phyloP scores from a whole-genome alignment of 2,888 invertebrate genomes.

The Vandiemenella viatica region DNA sequence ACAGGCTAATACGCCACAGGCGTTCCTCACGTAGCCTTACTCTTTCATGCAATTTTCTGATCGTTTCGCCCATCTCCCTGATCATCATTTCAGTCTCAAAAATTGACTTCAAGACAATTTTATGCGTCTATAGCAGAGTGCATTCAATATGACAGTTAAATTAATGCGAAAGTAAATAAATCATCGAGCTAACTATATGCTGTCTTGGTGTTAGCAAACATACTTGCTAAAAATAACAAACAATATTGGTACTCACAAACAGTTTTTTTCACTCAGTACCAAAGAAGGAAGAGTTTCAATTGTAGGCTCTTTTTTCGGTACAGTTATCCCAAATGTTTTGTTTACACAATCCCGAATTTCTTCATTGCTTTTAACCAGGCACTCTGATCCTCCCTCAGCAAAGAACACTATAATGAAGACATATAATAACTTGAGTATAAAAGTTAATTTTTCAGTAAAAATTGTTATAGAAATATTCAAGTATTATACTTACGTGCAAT shows the following conservation, averaged over 20 bases:
- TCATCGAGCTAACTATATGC: no score
- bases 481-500: constrained; percentile 58
- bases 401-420: constrained; percentile 51
- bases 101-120: no score
- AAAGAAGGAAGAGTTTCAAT: constrained; percentile 36
- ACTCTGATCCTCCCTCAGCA: constrained; percentile 66
- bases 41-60: no score
- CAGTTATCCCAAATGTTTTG: constrained; percentile 37
- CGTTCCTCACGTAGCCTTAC: no score
- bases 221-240: no score
- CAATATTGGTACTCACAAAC: constrained; percentile 33
- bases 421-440: neutral
- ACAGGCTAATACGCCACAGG: no score
- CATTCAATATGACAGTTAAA: no score
- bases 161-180: no score
- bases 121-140: no score
- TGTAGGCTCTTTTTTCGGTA: constrained; percentile 26
- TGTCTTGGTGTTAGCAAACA: no score
- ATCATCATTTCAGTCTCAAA: no score
- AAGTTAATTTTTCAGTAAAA: neutral
- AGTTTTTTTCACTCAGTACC: constrained; percentile 39
- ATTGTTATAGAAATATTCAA: neutral
- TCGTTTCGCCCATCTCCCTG: no score
- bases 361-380: constrained; percentile 43
- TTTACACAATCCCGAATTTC: constrained; percentile 49